phyloP scores from a whole-genome alignment of 2,797 vertebrate species.

The Catharus ustulatus region DNA sequence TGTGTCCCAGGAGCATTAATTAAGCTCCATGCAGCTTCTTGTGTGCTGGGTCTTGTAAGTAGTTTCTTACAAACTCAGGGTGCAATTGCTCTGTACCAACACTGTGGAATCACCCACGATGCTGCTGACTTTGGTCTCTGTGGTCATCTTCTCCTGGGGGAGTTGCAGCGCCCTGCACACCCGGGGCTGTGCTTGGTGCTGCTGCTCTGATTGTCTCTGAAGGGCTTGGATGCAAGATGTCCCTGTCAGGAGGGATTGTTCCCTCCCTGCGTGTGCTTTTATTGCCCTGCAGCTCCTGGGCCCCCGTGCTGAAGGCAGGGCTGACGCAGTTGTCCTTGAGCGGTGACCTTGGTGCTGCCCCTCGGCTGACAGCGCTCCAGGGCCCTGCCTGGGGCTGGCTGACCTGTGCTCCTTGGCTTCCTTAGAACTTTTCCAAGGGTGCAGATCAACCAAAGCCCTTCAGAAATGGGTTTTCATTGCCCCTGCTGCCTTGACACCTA shows the following conservation, averaged over 20 bases:
- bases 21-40: neutral
- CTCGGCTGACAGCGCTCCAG: neutral
- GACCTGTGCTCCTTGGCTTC: neutral
- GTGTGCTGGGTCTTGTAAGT: neutral
- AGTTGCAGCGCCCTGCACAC: accelerated
- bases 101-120: accelerated
- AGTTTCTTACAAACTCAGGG: neutral
- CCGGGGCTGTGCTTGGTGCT: accelerated
- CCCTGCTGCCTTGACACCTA: neutral
- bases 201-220: neutral
- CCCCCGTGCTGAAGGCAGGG: neutral
- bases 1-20: conserved; percentile 32
- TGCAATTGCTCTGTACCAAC: neutral
- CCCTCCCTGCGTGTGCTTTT: neutral
- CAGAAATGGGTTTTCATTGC: neutral
- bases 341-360: conserved; percentile 24
- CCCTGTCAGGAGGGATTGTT: accelerated
- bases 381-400: neutral
- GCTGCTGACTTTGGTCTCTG: neutral
- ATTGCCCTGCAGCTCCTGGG: neutral
- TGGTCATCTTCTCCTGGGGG: neutral
- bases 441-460: neutral
- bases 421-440: neutral
- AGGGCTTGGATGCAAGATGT: neutral
- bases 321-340: neutral